phyloP scores from a whole-genome alignment of 2,888 invertebrate genomes.

The Autographa gamma region DNA sequence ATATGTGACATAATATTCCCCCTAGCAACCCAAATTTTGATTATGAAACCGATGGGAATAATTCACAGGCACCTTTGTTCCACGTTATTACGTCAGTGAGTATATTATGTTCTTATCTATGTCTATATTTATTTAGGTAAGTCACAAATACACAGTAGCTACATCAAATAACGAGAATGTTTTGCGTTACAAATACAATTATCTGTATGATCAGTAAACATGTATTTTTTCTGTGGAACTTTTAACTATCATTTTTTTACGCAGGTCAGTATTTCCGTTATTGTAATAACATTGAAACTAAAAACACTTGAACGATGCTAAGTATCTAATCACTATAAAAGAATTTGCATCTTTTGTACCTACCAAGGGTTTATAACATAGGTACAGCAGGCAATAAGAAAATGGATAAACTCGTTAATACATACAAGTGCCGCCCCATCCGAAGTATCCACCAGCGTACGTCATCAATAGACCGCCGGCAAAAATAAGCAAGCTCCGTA shows the following conservation, averaged over 20 bases:
- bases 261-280: background rate
- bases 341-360: background rate
- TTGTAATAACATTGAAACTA: background rate
- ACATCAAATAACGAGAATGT: slow-evolving; percentile 21
- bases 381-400: slow-evolving; percentile 6
- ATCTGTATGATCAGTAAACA: slow-evolving; percentile 22
- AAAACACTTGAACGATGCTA: no score
- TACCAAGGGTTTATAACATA: background rate
- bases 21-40: slow-evolving; percentile 25
- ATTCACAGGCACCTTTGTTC: slow-evolving; percentile 33
- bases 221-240: background rate
- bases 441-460: slow-evolving; percentile 75
- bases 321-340: no score
- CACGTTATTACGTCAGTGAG: slow-evolving; percentile 16
- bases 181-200: slow-evolving; percentile 30
- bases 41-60: slow-evolving; percentile 43
- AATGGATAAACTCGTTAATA: slow-evolving; percentile 49
- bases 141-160: slow-evolving; percentile 41
- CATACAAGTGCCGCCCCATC: slow-evolving; percentile 85
- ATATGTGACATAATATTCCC: slow-evolving; percentile 14
- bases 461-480: slow-evolving; percentile 76
- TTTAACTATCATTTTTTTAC: background rate
- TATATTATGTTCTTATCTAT: slow-evolving; percentile 31
- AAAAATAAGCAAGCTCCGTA: slow-evolving; percentile 81
- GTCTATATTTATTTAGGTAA: slow-evolving; percentile 30